Base-by-base conservation (phyloP, 2,797 vertebrate genomes). In the Sebastes vulpes region DNA sequence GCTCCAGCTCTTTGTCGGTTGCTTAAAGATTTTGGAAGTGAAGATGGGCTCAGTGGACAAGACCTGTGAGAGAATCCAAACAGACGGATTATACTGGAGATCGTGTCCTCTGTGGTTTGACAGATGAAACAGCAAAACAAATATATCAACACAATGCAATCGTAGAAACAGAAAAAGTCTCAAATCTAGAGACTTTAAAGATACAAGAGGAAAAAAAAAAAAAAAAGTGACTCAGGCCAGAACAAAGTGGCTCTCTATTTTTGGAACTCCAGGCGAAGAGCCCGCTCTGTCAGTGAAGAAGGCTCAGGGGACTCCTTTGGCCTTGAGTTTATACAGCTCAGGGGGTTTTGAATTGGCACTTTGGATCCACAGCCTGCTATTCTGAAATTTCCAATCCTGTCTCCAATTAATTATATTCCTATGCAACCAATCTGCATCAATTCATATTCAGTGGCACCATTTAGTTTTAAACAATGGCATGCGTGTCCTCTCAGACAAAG, bases 1-100 rank as follows among this genome's bases (percentile, higher is more conserved):
- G 89, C 88, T 91, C 92, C 92, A 95, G 94, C 87, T 58, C 92
- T 91, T 60, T 82, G 65, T 70, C 54, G 59, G 90, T 72, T 66
- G 83, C 59, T 79, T 25, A 65, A 77, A 86, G 77, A 73, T 79
- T 87, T 81, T 54, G 52, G 28, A 80, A 50, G 66, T 28, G 87
- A 87, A 92, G 83, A 67, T 66, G 77, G 75, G 35, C 35, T 85
- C 63, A 0, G 84, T 2, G 73, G 69, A 53, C 32, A 25, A 5
- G 64, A 87, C 91, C 92, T 93, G 86, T 11, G 75, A 28, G 86
- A 81, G 81, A 87, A 85, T n/a, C 28, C 75, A 89, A 73, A 89
- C 7, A 85, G 11, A 89, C 6, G 9, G 57, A 46, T 91, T 84
- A 89, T 5, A 52, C 29, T 23, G 52, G 58, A 79, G 32, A 52